Evolutionary conservation across 1,140 invertebrate species (phyloP), one percentile per base, ranked within the genome.

Genomic region (Drosophila sechellia): DNA sequence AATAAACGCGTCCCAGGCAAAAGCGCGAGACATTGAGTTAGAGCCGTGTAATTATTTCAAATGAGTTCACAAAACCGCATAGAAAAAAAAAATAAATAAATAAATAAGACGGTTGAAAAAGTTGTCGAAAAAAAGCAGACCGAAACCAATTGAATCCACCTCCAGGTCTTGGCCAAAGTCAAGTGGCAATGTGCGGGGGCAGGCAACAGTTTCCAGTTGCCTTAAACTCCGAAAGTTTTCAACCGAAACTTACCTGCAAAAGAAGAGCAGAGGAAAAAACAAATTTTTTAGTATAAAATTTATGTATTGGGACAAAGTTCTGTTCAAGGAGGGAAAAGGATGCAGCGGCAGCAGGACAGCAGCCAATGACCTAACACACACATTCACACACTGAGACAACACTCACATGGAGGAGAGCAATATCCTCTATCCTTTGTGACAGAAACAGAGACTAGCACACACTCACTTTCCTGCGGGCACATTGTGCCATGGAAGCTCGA

Each of bases 381-480:
- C 43, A 70, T 13, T 4, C 39, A 42, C 22, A 52, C 49, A 61
- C 61, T 48, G 40, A 15, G 20, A 12, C 17, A 11, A 25, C 35
- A 43, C 50, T 58, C 58, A 56, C 8, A 10, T n/a, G 34, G 54
- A 39, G 45, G 37, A 64, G 71, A 76, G 60, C 60, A 57, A 68
- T 66, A 79, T 80, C 77, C 77, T 80, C 56, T 59, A 58, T 58
- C 53, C 77, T 75, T 70, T 76, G 54, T 80, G 77, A 57, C 45
- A 53, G 60, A 42, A 68, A 46, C 66, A 73, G 52, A 64, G 52
- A 64, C 68, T 58, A 60, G 60, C 71, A 56, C 64, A 56, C 64
- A 54, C 76, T 85, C 65, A 85, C 81, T 85, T 85, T 85, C 64
- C 74, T 85, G 81, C 81, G 73, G 73, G 81, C 80, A 55, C 61